phyloP scores from a whole-genome alignment of 2,797 vertebrate species.

The Clarias fuscus region DNA sequence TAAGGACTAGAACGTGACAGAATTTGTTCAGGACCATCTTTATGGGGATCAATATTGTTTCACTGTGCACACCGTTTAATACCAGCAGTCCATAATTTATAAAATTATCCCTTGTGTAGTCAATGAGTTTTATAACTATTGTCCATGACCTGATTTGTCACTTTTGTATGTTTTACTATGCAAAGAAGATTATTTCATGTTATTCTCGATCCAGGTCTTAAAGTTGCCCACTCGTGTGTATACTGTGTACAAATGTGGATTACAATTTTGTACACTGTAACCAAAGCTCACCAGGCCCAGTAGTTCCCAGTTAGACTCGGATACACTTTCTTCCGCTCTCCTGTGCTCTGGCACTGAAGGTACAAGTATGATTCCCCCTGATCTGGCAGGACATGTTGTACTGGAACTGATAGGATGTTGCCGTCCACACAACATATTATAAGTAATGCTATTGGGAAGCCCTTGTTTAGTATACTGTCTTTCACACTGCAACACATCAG shows the following conservation, averaged over 20 bases:
- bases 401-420: conserved; percentile 68
- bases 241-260: conserved; percentile 72
- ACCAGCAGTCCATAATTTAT: background rate
- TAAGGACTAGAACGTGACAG: background rate
- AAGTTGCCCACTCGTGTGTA: conserved; percentile 81
- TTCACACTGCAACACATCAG: conserved; percentile 80
- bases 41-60: background rate
- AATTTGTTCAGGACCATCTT: background rate
- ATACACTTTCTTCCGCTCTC: conserved; percentile 4
- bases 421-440: conserved; percentile 83
- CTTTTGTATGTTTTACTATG: background rate
- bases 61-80: background rate
- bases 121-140: background rate
- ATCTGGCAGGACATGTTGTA: conserved; percentile 78
- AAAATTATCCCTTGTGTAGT: background rate
- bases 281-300: conserved; percentile 85
- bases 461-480: conserved; percentile 78
- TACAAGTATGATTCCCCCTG: conserved; percentile 79
- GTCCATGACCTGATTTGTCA: conserved; percentile 3
- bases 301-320: conserved; percentile 77
- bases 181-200: conserved; percentile 75
- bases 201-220: conserved; percentile 86
- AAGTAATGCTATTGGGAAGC: conserved; percentile 74
- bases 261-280: conserved; percentile 76
- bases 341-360: conserved; percentile 58